Evolutionary conservation across 2,888 invertebrate genomes (phyloP), one percentile per base, ranked within the genome.

Genomic region (Aspidapion aeneum): DNA sequence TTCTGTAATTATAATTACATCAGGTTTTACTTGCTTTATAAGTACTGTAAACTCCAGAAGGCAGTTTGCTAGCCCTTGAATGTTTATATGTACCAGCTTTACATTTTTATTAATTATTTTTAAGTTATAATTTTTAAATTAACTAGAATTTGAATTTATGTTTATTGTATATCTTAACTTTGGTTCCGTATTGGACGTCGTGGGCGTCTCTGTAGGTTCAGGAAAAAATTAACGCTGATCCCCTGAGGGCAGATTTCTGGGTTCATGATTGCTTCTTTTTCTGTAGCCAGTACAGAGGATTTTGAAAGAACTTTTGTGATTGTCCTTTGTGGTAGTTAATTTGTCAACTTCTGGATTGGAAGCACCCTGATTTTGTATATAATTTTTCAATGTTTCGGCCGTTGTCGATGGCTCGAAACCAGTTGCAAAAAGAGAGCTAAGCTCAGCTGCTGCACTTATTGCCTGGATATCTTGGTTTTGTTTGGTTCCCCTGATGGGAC

Each of bases 351-450:
- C 5, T 35, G 35, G 35, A 35, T 35, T 35, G 3, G 35, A 35
- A 35, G 35, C 35, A 7, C 35, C 35, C 35, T 35, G 35, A 35
- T 12, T 35, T 3, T 3, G 3, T 7, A 35, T 12, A 35, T 35
- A 35, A 12, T 3, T 35, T 35, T 35, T 35, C 3, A 35, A 12
- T 7, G 35, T 12, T 35, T 35, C 35, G 3, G 35, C 35, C 12
- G 35, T 35, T 35, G 35, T 35, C 5, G 74, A 72, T 76, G 73
- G 72, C 5, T 35, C 12, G 12, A 35, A 35, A 12, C 35, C 35
- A 7, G 35, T 35, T 35, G 35, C 35, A 35, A 35, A 35, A 35
- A 35, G 35, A 12, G 3, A 35, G 12, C 5, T 7, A 3, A 35
- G 3, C 35, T 35, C 12, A 12, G 3, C 35, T 7, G 35, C 35